Evolutionary conservation across 92 coral and sea anemone species (phyloP), one percentile per base, ranked within the genome.

Genomic region (Zoanthus sociatus): DNA sequence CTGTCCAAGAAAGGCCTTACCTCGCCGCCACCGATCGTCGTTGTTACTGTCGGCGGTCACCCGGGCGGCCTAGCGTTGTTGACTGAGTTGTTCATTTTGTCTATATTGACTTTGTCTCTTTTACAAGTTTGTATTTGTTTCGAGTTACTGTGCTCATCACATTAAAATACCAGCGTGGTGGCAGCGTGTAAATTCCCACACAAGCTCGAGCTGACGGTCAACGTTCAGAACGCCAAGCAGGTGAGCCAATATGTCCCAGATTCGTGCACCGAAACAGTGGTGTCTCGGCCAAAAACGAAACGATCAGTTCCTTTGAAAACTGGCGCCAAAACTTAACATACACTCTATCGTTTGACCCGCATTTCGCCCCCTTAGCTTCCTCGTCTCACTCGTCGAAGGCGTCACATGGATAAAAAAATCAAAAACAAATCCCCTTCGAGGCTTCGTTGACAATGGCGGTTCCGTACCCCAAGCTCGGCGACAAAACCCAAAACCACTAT

Each of bases 221-320:
- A 20, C 45, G n/a, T 20, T 44, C 82, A 84, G 51, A 84, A 26
- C 37, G 50, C 47, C 88, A 15, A 50, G 47, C 66, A 46, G 78
- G 60, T 70, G 20, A 55, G 86, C 69, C 90, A 77, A 68, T 47
- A 77, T 82, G 77, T 63, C 86, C 13, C 56, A 71, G 7, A 54
- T 47, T 79, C 48, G 84, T 9, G 92, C 94, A 32, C 89, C 94
- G 72, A 91, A 93, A 71, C 96, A 93, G 85, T 91, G 96, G 94
- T 75, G 92, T 73, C 88, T 90, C 5, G 6, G 70, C 92, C 26
- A 91, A 88, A 73, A 63, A 2, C 78, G 89, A 93, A 76, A 87
- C 92, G 21, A 78, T 90, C 54, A 90, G 44, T 61, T 76, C 83
- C 74, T 92, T 92, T 69, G 92, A 93, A 67, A 87, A 87, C 79